Evolutionary conservation across 2,113 vertebrate species (phyloP).

Genomic region (Bujurquina vittata): DNA sequence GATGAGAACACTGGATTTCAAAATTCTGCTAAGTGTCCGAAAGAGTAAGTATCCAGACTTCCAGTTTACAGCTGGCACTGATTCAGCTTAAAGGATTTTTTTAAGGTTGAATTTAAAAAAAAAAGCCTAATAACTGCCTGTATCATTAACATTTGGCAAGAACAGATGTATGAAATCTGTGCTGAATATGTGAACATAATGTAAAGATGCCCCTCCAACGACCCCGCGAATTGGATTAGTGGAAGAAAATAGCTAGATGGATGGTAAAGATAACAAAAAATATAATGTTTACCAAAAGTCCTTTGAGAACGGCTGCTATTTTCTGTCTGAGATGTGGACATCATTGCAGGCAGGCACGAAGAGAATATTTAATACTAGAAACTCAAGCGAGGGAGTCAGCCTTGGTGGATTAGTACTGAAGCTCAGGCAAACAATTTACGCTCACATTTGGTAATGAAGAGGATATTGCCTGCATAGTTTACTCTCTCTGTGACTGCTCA

Average conservation of each 20-base stretch:
- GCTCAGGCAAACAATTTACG: conserved; percentile 36
- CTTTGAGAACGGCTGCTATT: conserved; percentile 4
- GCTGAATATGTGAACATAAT: conserved; percentile 4
- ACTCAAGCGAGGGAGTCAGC: neutral
- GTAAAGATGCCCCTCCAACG: neutral
- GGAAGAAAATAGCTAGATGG: neutral
- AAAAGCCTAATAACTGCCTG: neutral
- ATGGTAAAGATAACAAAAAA: neutral
- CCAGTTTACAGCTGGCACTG: neutral
- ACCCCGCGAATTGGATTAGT: neutral
- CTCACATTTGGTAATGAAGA: conserved; percentile 39
- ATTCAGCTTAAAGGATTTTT: neutral
- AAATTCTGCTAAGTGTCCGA: neutral
- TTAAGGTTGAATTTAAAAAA: neutral
- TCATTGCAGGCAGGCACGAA: conserved; percentile 8
- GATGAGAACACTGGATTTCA: neutral
- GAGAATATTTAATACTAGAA: conserved; percentile 31
- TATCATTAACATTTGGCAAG: neutral
- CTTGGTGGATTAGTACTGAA: conserved; percentile 40
- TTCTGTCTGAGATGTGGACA: conserved; percentile 11
- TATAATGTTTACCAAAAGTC: neutral
- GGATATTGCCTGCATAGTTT: conserved; percentile 25
- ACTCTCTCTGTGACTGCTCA: conserved; percentile 12
- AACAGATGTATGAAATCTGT: neutral
- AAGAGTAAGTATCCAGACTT: neutral